These are phyloP conservation scores for Caenorhabditis becei DNA, from an alignment of 2,888 invertebrate genomes.

Conservation along the genomic window DNA sequence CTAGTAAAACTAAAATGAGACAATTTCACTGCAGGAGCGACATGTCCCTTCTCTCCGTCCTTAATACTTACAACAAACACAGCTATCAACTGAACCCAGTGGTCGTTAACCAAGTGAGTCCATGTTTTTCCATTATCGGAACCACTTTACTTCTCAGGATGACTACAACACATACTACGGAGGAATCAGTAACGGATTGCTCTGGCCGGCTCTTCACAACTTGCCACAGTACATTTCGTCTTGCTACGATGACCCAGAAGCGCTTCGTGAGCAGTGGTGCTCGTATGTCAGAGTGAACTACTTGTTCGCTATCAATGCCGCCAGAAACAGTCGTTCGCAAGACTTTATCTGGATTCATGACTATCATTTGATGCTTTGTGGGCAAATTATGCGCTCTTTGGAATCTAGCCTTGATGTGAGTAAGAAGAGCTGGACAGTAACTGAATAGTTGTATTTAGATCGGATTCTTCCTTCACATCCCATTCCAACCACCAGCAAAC, in stretches of 20 bases:
- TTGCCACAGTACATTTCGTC: slow-evolving; percentile 76
- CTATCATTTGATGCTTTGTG: slow-evolving; percentile 78
- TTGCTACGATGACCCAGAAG: slow-evolving; percentile 72
- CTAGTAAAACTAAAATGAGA: background rate
- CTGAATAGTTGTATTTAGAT: slow-evolving; percentile 54
- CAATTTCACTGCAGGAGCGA: slow-evolving; percentile 63
- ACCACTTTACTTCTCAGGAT: slow-evolving; percentile 54
- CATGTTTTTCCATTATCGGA: background rate
- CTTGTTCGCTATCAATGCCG: slow-evolving; percentile 77
- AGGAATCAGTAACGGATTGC: slow-evolving; percentile 77
- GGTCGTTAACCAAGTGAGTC: slow-evolving; percentile 67
- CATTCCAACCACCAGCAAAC: slow-evolving; percentile 76
- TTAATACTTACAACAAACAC: slow-evolving; percentile 76
- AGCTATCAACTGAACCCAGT: slow-evolving; percentile 79
- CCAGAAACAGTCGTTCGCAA: slow-evolving; percentile 76
- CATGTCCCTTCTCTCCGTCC: slow-evolving; percentile 75
- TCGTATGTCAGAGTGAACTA: slow-evolving; percentile 78
- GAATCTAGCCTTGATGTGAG: slow-evolving; percentile 75
- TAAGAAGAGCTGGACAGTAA: background rate
- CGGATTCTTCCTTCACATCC: slow-evolving; percentile 79
- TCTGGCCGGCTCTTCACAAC: slow-evolving; percentile 79
- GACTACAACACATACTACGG: slow-evolving; percentile 78
- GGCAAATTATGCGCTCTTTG: slow-evolving; percentile 76
- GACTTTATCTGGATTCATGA: slow-evolving; percentile 80
- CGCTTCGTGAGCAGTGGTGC: slow-evolving; percentile 76